Percentiles rank a stretch among this genome's conserved stretches.
Conservation (phyloP, 2,888 invertebrate species). For the Pyrochroa serraticornis region DNA sequence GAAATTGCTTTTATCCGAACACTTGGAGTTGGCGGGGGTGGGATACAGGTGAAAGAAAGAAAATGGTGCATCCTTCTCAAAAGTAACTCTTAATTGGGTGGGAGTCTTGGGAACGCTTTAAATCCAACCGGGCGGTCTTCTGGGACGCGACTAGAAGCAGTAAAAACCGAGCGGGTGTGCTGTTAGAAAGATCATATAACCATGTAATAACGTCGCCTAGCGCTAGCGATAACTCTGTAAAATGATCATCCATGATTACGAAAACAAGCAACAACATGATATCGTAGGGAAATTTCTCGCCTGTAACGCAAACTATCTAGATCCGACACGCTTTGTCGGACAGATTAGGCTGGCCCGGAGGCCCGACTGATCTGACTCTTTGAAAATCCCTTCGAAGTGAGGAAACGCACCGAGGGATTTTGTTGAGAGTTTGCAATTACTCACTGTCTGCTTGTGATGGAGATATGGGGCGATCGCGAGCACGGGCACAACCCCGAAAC, state of each 20-base stretch:
- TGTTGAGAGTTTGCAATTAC: constrained; percentile 50
- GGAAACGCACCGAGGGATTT: constrained; percentile 50
- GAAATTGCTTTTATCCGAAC: too few species aligned
- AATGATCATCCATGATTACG: constrained; percentile 41
- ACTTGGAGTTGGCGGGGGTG: too few species aligned
- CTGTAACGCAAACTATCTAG: constrained; percentile 4
- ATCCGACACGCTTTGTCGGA: constrained; percentile 12
- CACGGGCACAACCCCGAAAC: constrained; percentile 18
- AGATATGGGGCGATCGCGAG: constrained; percentile 24
- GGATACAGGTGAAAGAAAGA: too few species aligned
- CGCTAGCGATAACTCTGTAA: constrained; percentile 43
- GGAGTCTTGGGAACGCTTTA: constrained; percentile 45
- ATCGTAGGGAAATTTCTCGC: background rate
- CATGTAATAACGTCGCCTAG: constrained; percentile 43
- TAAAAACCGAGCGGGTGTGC: constrained; percentile 44
- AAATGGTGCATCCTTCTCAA: too few species aligned
- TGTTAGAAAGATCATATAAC: constrained; percentile 45
- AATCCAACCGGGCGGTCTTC: constrained; percentile 41
- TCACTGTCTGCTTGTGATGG: constrained; percentile 43
- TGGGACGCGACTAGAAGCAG: constrained; percentile 40
- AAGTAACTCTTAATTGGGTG: constrained; percentile 40
- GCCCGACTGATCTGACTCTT: constrained; percentile 37
- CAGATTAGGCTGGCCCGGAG: constrained; percentile 23
- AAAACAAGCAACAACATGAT: constrained; percentile 30
- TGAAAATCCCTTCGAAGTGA: constrained; percentile 44